A percentile compares a stretch with the other conserved stretches of the same genome.
Evolutionary conservation across 2,797 vertebrate species (phyloP).

Genomic region (Gymnoscopelus microlampas): DNA sequence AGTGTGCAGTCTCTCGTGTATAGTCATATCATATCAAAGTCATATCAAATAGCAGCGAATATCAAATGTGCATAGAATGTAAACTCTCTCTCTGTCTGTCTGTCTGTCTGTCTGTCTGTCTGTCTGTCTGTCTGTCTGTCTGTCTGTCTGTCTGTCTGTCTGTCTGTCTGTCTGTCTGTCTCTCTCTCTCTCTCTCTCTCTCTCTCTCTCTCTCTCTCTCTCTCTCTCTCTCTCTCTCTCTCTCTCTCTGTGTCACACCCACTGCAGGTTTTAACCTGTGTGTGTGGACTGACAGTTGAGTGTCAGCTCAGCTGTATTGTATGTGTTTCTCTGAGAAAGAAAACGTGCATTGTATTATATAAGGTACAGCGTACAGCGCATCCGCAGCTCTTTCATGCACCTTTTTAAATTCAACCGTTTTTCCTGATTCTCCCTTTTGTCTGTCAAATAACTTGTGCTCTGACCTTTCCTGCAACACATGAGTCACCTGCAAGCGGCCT

Average conservation of each 20-base stretch:
- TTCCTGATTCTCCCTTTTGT: not conserved
- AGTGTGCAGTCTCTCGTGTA: too few relatives aligned
- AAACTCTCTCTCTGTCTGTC: conserved; percentile 25
- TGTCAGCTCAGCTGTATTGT: not conserved
- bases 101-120: conserved; percentile 25
- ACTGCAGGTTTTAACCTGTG: conserved; percentile 63
- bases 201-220: conserved; percentile 15
- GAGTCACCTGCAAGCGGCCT: conserved; percentile 41
- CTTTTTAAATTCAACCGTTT: too few relatives aligned
- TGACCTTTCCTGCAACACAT: conserved; percentile 28
- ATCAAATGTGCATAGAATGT: too few relatives aligned
- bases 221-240: conserved; percentile 20
- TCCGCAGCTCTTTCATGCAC: too few relatives aligned
- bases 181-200: conserved; percentile 37
- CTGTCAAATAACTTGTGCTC: not conserved
- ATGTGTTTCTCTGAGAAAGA: not conserved
- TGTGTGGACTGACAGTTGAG: not conserved
- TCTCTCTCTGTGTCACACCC: conserved; percentile 51
- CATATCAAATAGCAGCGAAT: too few relatives aligned
- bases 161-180: too few relatives aligned
- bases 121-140: too few relatives aligned
- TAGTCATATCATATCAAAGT: too few relatives aligned
- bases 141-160: too few relatives aligned
- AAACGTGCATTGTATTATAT: too few relatives aligned
- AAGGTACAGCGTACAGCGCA: too few relatives aligned